phyloP scores from a whole-genome alignment of 2,797 vertebrate genomes.

The Syndactyla subalaris region DNA sequence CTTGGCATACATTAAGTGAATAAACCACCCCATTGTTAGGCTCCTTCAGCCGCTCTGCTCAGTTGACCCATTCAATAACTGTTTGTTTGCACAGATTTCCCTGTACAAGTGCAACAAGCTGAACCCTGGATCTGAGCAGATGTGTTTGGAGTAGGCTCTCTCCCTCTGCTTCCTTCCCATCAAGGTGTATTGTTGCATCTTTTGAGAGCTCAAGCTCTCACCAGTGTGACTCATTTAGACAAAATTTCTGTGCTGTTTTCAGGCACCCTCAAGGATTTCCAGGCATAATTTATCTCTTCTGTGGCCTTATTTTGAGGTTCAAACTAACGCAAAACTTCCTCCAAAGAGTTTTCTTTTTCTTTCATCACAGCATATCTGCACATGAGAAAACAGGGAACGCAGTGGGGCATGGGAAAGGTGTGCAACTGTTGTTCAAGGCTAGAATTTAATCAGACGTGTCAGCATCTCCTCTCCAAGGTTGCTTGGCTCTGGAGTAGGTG shows the following conservation, averaged over 20 bases:
- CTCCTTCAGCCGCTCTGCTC: slow-evolving; percentile 60
- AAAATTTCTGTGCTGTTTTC: slow-evolving; percentile 18
- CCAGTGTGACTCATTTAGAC: not conserved
- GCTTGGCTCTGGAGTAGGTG: not conserved
- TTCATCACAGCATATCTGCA: accelerated
- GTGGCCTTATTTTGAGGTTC: not conserved
- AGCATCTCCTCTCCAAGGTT: not conserved
- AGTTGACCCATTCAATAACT: slow-evolving; percentile 58
- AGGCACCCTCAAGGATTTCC: slow-evolving; percentile 2
- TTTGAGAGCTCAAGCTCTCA: slow-evolving; percentile 6
- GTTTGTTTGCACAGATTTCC: slow-evolving; percentile 66
- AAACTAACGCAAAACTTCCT: not conserved
- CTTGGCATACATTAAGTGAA: slow-evolving; percentile 64
- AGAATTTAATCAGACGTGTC: not conserved
- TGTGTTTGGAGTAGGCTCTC: slow-evolving; percentile 56
- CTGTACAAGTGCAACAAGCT: slow-evolving; percentile 36
- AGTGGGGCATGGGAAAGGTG: not conserved
- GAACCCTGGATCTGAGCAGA: slow-evolving; percentile 58
- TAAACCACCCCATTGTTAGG: slow-evolving; percentile 49
- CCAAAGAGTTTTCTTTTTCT: not conserved
- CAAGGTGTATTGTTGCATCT: slow-evolving; percentile 41
- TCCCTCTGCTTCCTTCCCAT: slow-evolving; percentile 17
- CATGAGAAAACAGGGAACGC: not conserved
- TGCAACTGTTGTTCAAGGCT: not conserved
- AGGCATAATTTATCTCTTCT: not conserved